Evolutionary conservation across 2,888 invertebrate genomes (phyloP).

Genomic region (Drosophila peninsularis): DNA sequence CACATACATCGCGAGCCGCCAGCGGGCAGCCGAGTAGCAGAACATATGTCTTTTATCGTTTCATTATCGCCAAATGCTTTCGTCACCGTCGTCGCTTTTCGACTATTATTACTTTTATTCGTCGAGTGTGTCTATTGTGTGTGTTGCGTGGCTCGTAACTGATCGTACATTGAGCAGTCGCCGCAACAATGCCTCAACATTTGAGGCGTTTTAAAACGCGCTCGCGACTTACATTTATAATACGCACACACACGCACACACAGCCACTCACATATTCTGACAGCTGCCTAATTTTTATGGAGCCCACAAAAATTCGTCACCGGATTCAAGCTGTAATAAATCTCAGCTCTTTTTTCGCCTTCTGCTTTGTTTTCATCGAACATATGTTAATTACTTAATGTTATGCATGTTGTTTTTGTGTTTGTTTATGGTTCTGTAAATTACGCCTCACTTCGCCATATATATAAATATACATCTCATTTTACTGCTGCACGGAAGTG

Average conservation of each 20-base stretch:
- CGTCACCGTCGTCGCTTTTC: constrained; percentile 63
- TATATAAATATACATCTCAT: constrained; percentile 40
- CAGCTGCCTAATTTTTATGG: constrained; percentile 29
- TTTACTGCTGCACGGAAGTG: constrained; percentile 26
- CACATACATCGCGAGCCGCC: constrained; percentile 2
- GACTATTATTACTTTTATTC: constrained; percentile 43
- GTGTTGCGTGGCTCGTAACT: constrained; percentile 49
- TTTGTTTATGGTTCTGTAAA: constrained; percentile 19
- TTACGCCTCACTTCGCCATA: constrained; percentile 16
- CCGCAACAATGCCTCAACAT: constrained; percentile 56
- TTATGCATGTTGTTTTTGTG: constrained; percentile 13
- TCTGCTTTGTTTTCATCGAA: constrained; percentile 36
- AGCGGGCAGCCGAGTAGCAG: constrained; percentile 19
- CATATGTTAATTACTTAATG: constrained; percentile 57
- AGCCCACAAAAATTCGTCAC: constrained; percentile 46
- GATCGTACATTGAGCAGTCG: constrained; percentile 53
- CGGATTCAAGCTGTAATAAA: constrained; percentile 46
- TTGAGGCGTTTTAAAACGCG: constrained; percentile 58
- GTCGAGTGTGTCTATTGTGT: constrained; percentile 52
- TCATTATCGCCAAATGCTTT: constrained; percentile 74
- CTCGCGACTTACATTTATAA: constrained; percentile 30
- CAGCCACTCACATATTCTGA: background rate
- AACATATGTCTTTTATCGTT: constrained; percentile 72
- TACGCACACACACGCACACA: constrained; percentile 7
- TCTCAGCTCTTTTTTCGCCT: constrained; percentile 29